phyloP scores from a whole-genome alignment of 2,888 invertebrate species.

The Amphipoea lucens region DNA sequence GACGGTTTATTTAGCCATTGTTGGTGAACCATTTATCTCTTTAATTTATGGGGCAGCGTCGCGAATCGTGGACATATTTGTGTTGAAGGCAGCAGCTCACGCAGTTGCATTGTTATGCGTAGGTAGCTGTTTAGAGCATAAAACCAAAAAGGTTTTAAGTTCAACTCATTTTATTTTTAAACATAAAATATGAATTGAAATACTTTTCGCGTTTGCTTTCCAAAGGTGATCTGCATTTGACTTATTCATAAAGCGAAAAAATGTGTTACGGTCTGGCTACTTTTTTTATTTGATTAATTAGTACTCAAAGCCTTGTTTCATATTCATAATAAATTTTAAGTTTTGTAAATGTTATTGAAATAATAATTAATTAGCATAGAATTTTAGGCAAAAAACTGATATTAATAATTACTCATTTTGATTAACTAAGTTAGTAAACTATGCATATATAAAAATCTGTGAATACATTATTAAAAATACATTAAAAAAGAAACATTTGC shows the following conservation, averaged over 20 bases:
- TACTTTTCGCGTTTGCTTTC: background rate
- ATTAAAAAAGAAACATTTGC: background rate
- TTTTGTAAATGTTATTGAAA: constrained; percentile 26
- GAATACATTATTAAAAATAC: background rate
- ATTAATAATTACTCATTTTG: background rate
- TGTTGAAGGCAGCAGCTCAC: constrained; percentile 74
- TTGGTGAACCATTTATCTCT: constrained; percentile 88
- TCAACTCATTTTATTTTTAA: constrained; percentile 20
- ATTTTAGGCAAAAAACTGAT: background rate
- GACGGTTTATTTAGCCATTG: constrained; percentile 88
- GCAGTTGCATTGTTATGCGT: constrained; percentile 76
- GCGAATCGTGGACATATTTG: constrained; percentile 87
- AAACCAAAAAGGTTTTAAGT: constrained; percentile 37
- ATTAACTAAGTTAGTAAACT: background rate
- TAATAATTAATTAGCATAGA: constrained; percentile 3
- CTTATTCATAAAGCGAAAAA: constrained; percentile 33
- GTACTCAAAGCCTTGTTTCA: constrained; percentile 4
- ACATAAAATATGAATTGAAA: constrained; percentile 18
- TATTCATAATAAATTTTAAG: constrained; percentile 27
- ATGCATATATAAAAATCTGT: background rate
- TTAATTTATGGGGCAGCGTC: constrained; percentile 88
- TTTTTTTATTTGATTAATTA: constrained; percentile 36
- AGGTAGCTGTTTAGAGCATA: constrained; percentile 61
- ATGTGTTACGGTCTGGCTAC: constrained; percentile 9
- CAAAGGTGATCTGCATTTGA: constrained; percentile 23